These are phyloP conservation scores for Harpegnathos saltator DNA, from an alignment of 1,140 invertebrate genomes.

Conservation along the genomic window DNA sequence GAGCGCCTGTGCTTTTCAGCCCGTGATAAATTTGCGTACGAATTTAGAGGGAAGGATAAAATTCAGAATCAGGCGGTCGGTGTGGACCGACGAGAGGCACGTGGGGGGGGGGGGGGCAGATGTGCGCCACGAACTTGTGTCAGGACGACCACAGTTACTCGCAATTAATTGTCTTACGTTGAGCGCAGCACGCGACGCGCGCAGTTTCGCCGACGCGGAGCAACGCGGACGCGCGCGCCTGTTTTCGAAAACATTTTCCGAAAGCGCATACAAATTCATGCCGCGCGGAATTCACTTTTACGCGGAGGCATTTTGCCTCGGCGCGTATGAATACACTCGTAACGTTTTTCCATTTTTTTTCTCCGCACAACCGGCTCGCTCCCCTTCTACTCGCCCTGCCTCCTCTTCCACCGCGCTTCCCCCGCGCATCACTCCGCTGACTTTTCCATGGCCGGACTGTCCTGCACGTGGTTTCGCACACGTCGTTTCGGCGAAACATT, in stretches of 20 bases:
- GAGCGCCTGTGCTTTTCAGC: slow-evolving; percentile 4
- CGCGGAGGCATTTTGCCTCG: slow-evolving; percentile 26
- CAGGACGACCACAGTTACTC: slow-evolving; percentile 1
- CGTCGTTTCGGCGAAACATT: slow-evolving; percentile 49
- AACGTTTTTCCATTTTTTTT: slow-evolving; percentile 38
- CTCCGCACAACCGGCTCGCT: background rate
- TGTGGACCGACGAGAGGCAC: too few species aligned
- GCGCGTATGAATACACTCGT: slow-evolving; percentile 45
- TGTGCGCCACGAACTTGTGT: background rate
- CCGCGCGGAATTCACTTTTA: slow-evolving; percentile 42
- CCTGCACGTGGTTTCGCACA: slow-evolving; percentile 5
- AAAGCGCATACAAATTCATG: slow-evolving; percentile 41
- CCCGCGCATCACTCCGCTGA: background rate
- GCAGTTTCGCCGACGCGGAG: background rate
- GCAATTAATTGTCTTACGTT: slow-evolving; percentile 53
- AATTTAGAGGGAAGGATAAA: slow-evolving; percentile 28
- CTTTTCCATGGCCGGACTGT: slow-evolving; percentile 16
- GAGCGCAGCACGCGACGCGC: background rate
- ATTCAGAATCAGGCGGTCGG: background rate
- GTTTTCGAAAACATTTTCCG: slow-evolving; percentile 28
- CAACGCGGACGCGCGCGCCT: background rate
- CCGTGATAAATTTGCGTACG: background rate
- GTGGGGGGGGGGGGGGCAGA: too few species aligned
- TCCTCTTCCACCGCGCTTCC: too few species aligned
- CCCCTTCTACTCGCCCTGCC: too few species aligned